These are phyloP conservation scores for Cheilosia variabilis DNA, from an alignment of 2,888 invertebrate species.

Conservation along the genomic window DNA sequence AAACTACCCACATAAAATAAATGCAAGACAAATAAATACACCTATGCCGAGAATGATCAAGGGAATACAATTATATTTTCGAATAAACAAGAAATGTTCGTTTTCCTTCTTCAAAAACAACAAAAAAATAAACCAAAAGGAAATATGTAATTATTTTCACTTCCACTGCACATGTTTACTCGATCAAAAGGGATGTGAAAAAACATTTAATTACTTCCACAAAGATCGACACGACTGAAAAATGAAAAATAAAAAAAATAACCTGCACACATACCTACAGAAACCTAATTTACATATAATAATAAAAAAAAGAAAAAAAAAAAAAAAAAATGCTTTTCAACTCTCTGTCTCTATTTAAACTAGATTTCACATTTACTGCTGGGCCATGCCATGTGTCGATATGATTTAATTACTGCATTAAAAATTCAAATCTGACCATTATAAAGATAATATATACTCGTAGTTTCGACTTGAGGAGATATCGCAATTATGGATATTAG, in stretches of 20 bases:
- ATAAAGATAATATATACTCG: constrained; percentile 59
- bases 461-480: constrained; percentile 44
- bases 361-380: constrained; percentile 71
- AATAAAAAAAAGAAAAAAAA: background rate
- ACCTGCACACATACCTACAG: background rate
- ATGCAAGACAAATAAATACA: constrained; percentile 56
- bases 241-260: background rate
- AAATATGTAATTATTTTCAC: constrained; percentile 54
- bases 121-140: background rate
- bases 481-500: constrained; percentile 74
- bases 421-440: constrained; percentile 70
- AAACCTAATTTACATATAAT: constrained; percentile 33
- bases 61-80: constrained; percentile 57
- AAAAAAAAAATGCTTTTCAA: constrained; percentile 19
- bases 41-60: constrained; percentile 32
- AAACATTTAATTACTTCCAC: constrained; percentile 9
- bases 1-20: constrained; percentile 56
- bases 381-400: constrained; percentile 43
- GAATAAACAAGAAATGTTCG: constrained; percentile 52
- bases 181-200: constrained; percentile 9
- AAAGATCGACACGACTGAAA: background rate
- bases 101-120: background rate
- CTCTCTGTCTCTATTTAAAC: constrained; percentile 38
- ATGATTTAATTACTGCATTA: constrained; percentile 72
- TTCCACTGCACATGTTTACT: constrained; percentile 33